Percentiles rank a stretch among this genome's conserved stretches.
These are phyloP conservation scores for Cephus rjabovi DNA, from an alignment of 2,888 invertebrate genomes.

Conservation along the genomic window DNA sequence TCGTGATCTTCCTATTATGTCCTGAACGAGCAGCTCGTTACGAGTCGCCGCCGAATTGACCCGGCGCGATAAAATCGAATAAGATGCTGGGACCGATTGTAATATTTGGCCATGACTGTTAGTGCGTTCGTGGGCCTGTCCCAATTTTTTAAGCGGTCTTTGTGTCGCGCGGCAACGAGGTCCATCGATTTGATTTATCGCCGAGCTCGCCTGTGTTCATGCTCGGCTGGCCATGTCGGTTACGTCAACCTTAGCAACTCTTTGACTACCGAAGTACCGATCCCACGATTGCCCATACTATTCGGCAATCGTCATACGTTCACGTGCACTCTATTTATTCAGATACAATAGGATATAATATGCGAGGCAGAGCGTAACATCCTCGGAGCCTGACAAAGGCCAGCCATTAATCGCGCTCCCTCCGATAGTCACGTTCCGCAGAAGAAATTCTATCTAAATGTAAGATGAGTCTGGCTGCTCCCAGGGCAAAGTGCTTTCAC, in stretches of 20 bases:
- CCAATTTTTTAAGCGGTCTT: neutral
- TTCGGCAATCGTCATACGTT: neutral
- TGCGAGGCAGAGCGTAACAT: neutral
- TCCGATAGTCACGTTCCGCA: neutral
- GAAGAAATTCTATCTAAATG: neutral
- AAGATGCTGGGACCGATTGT: neutral
- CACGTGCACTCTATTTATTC: neutral
- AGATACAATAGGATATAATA: neutral
- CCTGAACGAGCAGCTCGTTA: neutral
- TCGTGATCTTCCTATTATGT: neutral
- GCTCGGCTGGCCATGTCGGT: conserved; percentile 15
- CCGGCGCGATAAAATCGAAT: neutral
- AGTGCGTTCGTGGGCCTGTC: neutral
- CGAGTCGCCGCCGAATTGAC: neutral
- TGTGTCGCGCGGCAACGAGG: neutral
- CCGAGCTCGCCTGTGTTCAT: conserved; percentile 9
- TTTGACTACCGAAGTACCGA: neutral
- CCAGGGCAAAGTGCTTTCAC: neutral
- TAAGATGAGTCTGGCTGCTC: neutral
- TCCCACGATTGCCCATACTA: neutral
- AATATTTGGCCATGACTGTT: neutral
- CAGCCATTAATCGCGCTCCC: neutral
- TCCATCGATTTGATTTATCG: conserved; percentile 21
- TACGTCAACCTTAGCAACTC: neutral
- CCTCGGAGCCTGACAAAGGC: neutral